Conservation (phyloP, 2,888 invertebrate species). For the Drosophila falleni region DNA sequence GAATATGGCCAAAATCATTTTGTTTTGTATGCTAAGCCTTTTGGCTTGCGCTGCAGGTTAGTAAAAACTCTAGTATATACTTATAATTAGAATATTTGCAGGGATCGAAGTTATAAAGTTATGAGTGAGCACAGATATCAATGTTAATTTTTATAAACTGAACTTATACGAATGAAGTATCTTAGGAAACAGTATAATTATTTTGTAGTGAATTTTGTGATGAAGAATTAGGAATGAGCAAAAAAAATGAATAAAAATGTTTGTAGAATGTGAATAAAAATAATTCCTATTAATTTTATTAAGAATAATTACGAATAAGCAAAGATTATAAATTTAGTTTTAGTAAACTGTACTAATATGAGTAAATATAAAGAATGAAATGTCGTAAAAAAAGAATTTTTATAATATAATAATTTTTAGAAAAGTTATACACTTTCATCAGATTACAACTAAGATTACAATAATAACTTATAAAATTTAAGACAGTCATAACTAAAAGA, state of each 20-base stretch:
- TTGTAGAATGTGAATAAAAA: background rate
- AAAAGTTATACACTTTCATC: background rate
- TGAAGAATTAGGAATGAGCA: background rate
- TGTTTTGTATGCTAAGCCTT: conserved; percentile 79
- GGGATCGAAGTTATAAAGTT: background rate
- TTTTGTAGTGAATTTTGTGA: background rate
- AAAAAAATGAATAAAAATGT: no score
- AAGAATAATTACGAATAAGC: background rate
- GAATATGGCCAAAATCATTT: conserved; percentile 80
- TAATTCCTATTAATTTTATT: background rate
- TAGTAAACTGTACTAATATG: background rate
- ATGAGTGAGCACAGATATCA: background rate
- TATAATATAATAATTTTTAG: no score
- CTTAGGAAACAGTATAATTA: background rate
- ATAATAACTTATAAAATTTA: no score
- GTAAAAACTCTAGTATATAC: conserved; percentile 43
- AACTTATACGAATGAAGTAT: background rate
- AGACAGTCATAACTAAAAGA: no score
- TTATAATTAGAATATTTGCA: background rate
- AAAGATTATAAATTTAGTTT: background rate
- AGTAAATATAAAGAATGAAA: no score
- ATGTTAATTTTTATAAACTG: background rate
- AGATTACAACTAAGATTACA: background rate
- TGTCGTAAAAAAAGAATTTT: no score
- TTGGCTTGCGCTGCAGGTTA: conserved; percentile 82